Evolutionary conservation across 2,888 invertebrate species (phyloP).

Genomic region (Meliscaeva auricollis): DNA sequence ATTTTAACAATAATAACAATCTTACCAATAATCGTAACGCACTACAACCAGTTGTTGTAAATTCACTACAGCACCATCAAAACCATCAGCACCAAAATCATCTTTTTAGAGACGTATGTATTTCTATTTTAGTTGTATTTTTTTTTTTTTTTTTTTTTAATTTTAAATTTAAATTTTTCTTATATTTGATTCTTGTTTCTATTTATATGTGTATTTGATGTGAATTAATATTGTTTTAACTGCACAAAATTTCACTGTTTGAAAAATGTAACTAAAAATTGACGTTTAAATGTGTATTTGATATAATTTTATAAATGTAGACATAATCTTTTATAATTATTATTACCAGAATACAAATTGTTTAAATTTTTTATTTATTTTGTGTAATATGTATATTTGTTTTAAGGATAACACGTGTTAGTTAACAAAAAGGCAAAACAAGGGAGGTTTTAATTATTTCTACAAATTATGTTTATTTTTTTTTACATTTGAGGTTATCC

Average conservation of each 20-base stretch:
- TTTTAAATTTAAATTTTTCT: neutral
- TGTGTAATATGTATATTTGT: neutral
- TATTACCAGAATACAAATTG: neutral
- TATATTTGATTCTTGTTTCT: constrained; percentile 1
- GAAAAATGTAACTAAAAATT: constrained; percentile 26
- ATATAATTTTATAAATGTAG: constrained; percentile 18
- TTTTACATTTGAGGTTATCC: too few species aligned
- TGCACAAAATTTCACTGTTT: constrained; percentile 57
- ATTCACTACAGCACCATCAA: constrained; percentile 84
- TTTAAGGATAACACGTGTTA: constrained; percentile 33
- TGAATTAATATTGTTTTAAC: constrained; percentile 28
- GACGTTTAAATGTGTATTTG: constrained; percentile 48
- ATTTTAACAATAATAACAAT: constrained; percentile 78
- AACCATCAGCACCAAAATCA: constrained; percentile 84
- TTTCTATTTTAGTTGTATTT: constrained; percentile 76
- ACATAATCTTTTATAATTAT: neutral
- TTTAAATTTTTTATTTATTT: neutral
- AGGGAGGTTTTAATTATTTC: too few species aligned
- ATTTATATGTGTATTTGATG: constrained; percentile 23
- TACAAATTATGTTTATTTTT: too few species aligned
- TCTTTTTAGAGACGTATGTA: constrained; percentile 85
- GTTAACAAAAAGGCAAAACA: too few species aligned
- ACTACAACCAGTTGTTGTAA: constrained; percentile 84
- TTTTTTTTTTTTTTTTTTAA: constrained; percentile 19
- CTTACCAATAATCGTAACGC: constrained; percentile 79